Evolutionary conservation across 2,113 vertebrate genomes (phyloP).

Genomic region (Pyrgilauda ruficollis): DNA sequence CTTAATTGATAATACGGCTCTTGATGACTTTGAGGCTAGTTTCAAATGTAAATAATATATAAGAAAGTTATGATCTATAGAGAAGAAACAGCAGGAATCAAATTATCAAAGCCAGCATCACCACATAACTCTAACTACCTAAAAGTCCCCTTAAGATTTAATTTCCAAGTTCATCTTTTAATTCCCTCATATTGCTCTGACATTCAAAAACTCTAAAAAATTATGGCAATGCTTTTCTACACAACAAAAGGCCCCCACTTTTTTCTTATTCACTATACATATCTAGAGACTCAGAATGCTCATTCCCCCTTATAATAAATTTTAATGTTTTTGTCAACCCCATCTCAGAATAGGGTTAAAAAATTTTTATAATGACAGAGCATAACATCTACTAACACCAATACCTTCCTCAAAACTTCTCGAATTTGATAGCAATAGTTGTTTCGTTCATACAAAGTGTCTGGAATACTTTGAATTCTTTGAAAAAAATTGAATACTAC

Average conservation of each 20-base stretch:
- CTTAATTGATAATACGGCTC: background rate
- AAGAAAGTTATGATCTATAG: background rate
- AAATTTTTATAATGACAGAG: background rate
- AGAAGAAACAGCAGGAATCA: background rate
- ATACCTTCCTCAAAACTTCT: background rate
- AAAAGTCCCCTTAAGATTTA: background rate
- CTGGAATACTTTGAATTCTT: background rate
- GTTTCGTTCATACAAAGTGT: background rate
- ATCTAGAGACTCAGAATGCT: background rate
- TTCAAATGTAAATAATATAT: background rate
- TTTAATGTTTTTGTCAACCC: background rate
- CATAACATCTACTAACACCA: background rate
- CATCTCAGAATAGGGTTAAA: background rate
- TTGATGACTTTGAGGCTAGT: background rate
- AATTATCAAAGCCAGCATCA: background rate
- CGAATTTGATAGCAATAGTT: background rate
- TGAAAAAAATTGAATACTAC: background rate
- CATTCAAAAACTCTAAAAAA: background rate
- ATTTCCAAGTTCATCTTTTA: background rate
- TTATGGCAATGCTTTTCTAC: background rate
- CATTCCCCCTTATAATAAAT: background rate
- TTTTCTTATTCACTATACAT: background rate
- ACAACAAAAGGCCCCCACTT: background rate
- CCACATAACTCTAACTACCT: background rate
- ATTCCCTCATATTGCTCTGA: background rate